Percentiles rank a stretch among this genome's conserved stretches.
phyloP scores from a whole-genome alignment of 2,888 invertebrate species.

The Nymphalis urticae region DNA sequence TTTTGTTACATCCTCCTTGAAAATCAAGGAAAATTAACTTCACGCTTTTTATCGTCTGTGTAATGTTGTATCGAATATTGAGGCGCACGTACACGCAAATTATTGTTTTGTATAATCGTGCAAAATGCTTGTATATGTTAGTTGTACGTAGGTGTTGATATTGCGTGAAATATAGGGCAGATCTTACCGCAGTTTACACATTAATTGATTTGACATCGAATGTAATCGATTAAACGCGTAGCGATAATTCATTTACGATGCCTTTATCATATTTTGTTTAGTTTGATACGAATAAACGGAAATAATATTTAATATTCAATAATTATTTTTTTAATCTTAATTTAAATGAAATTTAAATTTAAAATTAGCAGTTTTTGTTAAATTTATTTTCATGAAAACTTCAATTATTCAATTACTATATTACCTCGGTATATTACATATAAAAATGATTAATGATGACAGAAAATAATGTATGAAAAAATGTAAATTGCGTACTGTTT shows the following conservation, averaged over 20 bases:
- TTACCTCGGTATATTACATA: too few species aligned
- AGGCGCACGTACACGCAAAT: not conserved
- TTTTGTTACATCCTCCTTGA: too few species aligned
- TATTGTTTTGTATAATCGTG: not conserved
- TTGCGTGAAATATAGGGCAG: slow-evolving; percentile 54
- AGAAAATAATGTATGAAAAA: too few species aligned
- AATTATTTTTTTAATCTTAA: too few species aligned
- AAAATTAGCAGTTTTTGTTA: too few species aligned
- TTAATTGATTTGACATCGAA: slow-evolving; percentile 65
- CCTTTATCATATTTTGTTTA: slow-evolving; percentile 53
- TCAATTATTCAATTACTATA: too few species aligned
- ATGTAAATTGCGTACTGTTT: too few species aligned
- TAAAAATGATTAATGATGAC: too few species aligned
- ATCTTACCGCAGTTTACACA: slow-evolving; percentile 73
- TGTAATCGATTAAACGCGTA: slow-evolving; percentile 72
- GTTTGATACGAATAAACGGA: slow-evolving; percentile 42
- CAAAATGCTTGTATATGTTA: not conserved
- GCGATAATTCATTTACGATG: slow-evolving; percentile 62
- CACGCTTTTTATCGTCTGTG: not conserved
- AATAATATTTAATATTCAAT: slow-evolving; percentile 17
- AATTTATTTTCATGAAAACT: too few species aligned
- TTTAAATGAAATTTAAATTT: too few species aligned
- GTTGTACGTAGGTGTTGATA: slow-evolving; percentile 2
- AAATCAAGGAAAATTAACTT: too few species aligned
- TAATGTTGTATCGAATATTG: not conserved